These are phyloP conservation scores for Alcis repandata DNA, from an alignment of 2,888 invertebrate species.

Conservation along the genomic window DNA sequence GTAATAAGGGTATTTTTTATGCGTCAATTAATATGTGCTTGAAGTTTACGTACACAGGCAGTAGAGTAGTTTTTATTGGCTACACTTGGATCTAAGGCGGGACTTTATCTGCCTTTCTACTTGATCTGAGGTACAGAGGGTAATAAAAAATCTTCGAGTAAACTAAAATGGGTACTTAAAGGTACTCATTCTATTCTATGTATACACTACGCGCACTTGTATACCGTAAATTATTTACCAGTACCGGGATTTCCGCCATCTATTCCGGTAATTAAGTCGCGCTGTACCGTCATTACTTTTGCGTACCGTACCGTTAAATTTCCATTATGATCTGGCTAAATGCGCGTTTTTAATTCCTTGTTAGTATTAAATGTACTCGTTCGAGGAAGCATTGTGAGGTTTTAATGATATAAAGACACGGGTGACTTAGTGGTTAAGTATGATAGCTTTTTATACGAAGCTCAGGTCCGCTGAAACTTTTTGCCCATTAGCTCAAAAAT, in stretches of 20 bases:
- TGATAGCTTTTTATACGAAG: neutral
- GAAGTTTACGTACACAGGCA: too few relatives aligned
- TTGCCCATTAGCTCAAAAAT: too few relatives aligned
- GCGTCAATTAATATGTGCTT: too few relatives aligned
- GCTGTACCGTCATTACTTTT: constrained; percentile 39
- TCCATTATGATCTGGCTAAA: constrained; percentile 33
- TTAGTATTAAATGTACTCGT: constrained; percentile 37
- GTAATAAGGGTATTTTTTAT: too few relatives aligned
- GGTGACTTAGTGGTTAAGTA: neutral
- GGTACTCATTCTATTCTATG: neutral
- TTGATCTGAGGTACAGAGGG: too few relatives aligned
- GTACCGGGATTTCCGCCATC: constrained; percentile 17
- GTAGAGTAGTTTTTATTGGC: too few relatives aligned
- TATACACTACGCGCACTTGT: constrained; percentile 8
- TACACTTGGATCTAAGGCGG: too few relatives aligned
- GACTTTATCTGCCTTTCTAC: too few relatives aligned
- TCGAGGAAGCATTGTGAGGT: constrained; percentile 1
- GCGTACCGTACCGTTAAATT: constrained; percentile 35
- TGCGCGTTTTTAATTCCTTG: constrained; percentile 18
- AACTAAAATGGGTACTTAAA: neutral
- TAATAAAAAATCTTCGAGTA: neutral
- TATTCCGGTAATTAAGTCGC: constrained; percentile 37
- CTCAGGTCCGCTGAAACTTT: too few relatives aligned
- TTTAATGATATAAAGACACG: constrained; percentile 10
- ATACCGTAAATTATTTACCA: constrained; percentile 11